A percentile compares a stretch with the other conserved stretches of the same genome.
phyloP scores from a whole-genome alignment of 2,888 invertebrate species.

The Nasonovia ribisnigri region DNA sequence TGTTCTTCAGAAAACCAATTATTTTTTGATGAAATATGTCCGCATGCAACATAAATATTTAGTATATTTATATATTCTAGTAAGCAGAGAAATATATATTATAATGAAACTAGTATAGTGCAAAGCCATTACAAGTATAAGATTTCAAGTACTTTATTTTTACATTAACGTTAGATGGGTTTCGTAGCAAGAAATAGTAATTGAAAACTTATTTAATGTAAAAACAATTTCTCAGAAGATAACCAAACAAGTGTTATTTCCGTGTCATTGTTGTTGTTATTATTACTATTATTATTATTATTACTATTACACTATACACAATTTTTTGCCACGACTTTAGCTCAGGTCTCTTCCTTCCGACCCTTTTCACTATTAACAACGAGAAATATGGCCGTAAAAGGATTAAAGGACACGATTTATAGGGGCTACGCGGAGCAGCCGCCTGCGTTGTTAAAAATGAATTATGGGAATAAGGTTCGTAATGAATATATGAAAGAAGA shows the following conservation, averaged over 20 bases:
- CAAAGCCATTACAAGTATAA: not conserved
- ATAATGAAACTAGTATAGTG: not conserved
- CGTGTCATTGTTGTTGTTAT: slow-evolving; percentile 19
- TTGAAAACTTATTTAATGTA: slow-evolving; percentile 14
- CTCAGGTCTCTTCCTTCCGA: slow-evolving; percentile 50
- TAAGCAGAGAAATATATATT: not conserved
- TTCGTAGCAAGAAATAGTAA: not conserved
- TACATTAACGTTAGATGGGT: not conserved
- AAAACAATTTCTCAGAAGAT: slow-evolving; percentile 35
- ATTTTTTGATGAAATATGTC: not conserved
- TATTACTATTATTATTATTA: slow-evolving; percentile 8
- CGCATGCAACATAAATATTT: not conserved
- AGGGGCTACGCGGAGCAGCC: slow-evolving; percentile 41
- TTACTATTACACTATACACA: slow-evolving; percentile 2
- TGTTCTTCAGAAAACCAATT: not conserved
- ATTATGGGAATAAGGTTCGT: slow-evolving; percentile 62
- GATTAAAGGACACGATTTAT: slow-evolving; percentile 65
- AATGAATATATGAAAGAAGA: slow-evolving; percentile 60
- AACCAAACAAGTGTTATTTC: slow-evolving; percentile 33
- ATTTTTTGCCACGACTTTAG: slow-evolving; percentile 39
- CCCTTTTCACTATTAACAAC: slow-evolving; percentile 59
- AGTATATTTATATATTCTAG: not conserved
- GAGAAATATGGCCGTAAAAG: slow-evolving; percentile 63
- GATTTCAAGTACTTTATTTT: slow-evolving; percentile 14
- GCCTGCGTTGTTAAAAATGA: slow-evolving; percentile 64